Evolutionary conservation across 2,797 vertebrate genomes (phyloP).

Genomic region (Chaetodon trifasciatus): DNA sequence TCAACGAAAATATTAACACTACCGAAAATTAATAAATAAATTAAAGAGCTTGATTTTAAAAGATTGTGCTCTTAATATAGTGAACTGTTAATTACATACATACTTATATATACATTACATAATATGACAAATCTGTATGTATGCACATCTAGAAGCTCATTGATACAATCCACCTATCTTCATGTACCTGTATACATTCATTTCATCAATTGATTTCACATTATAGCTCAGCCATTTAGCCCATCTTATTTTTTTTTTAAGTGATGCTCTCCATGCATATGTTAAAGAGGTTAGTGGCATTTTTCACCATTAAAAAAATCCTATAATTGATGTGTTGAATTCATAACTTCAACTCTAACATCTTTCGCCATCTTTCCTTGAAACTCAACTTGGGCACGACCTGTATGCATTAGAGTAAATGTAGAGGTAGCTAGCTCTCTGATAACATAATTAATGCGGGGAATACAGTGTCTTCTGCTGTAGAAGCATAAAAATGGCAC

Average conservation of each 20-base stretch:
- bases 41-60: neutral
- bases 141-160: neutral
- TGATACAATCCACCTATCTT: neutral
- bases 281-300: neutral
- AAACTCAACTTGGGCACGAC: no score
- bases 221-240: neutral
- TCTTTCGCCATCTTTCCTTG: no score
- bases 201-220: neutral
- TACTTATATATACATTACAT: neutral
- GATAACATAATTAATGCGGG: no score
- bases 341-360: no score
- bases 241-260: neutral
- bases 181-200: neutral
- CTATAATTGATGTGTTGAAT: no score
- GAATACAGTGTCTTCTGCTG: neutral
- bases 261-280: neutral
- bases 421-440: no score
- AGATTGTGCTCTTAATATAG: neutral
- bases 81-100: neutral
- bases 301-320: no score
- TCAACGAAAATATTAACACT: neutral
- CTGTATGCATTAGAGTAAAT: no score
- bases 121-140: neutral
- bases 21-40: neutral
- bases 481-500: neutral